These are phyloP conservation scores for Zaprionus bogoriensis DNA, from an alignment of 2,888 invertebrate species.

Conservation along the genomic window DNA sequence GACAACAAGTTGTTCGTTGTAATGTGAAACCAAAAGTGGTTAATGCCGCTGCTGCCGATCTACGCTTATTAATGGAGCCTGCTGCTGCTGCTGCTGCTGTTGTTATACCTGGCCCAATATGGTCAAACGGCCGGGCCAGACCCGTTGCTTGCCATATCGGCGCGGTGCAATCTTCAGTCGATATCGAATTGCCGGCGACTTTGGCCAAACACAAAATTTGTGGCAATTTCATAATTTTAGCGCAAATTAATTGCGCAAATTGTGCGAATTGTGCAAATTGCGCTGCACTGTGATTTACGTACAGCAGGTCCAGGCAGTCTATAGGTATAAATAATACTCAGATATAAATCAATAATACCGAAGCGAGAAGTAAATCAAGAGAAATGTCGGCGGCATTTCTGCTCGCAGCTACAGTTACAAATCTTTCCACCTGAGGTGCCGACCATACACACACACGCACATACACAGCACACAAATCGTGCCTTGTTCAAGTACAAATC, in stretches of 20 bases:
- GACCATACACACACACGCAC: too few relatives aligned
- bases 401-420: constrained; percentile 15
- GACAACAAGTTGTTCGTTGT: constrained; percentile 55
- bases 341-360: not conserved
- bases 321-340: constrained; percentile 23
- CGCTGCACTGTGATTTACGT: constrained; percentile 54
- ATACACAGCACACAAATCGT: constrained; percentile 37
- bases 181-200: constrained; percentile 47
- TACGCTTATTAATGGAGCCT: constrained; percentile 63
- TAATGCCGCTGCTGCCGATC: constrained; percentile 44
- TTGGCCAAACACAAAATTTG: constrained; percentile 34
- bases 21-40: constrained; percentile 65
- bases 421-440: constrained; percentile 6
- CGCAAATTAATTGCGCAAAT: constrained; percentile 70
- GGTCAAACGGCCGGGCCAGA: constrained; percentile 40
- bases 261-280: constrained; percentile 52
- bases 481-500: constrained; percentile 56
- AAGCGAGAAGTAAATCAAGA: constrained; percentile 8
- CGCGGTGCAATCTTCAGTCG: constrained; percentile 59
- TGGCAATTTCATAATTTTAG: constrained; percentile 58
- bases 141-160: constrained; percentile 57
- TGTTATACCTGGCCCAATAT: constrained; percentile 38
- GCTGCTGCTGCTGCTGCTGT: constrained; percentile 36
- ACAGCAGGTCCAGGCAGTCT: too few relatives aligned
- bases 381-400: too few relatives aligned